These are phyloP conservation scores for Kuschelorhynchus macadamiae DNA, from an alignment of 2,888 invertebrate genomes.

Conservation along the genomic window DNA sequence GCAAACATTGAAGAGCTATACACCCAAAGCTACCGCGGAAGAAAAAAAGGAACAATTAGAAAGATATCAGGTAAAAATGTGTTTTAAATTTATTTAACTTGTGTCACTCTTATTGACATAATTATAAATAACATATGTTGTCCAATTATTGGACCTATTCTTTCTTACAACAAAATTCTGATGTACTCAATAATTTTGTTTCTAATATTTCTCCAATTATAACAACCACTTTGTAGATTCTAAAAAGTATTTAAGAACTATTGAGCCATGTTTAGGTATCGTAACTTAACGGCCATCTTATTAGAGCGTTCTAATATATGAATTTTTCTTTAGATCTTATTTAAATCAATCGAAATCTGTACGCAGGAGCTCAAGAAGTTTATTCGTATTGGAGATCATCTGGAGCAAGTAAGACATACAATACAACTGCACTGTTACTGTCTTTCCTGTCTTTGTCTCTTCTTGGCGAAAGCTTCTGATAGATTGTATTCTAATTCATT, in stretches of 20 bases:
- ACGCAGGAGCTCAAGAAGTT: slow-evolving; percentile 81
- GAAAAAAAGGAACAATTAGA: slow-evolving; percentile 92
- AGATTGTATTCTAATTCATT: too few species aligned
- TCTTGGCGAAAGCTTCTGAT: slow-evolving; percentile 23
- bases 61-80: slow-evolving; percentile 86
- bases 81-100: not conserved
- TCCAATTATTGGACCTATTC: too few species aligned
- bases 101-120: not conserved
- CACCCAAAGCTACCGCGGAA: slow-evolving; percentile 85
- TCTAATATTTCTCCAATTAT: too few species aligned
- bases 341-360: slow-evolving; percentile 81
- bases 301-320: slow-evolving; percentile 20
- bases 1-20: slow-evolving; percentile 86
- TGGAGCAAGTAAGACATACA: slow-evolving; percentile 84
- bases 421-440: not conserved
- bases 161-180: too few species aligned
- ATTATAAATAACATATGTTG: too few species aligned
- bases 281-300: too few species aligned
- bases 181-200: too few species aligned
- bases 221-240: too few species aligned
- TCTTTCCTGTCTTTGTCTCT: slow-evolving; percentile 30
- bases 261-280: too few species aligned
- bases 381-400: slow-evolving; percentile 81
- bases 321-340: slow-evolving; percentile 76
- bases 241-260: too few species aligned